Evolutionary conservation across 2,888 invertebrate genomes (phyloP), one percentile per base, ranked within the genome.

Genomic region (Tubulanus polymorphus): DNA sequence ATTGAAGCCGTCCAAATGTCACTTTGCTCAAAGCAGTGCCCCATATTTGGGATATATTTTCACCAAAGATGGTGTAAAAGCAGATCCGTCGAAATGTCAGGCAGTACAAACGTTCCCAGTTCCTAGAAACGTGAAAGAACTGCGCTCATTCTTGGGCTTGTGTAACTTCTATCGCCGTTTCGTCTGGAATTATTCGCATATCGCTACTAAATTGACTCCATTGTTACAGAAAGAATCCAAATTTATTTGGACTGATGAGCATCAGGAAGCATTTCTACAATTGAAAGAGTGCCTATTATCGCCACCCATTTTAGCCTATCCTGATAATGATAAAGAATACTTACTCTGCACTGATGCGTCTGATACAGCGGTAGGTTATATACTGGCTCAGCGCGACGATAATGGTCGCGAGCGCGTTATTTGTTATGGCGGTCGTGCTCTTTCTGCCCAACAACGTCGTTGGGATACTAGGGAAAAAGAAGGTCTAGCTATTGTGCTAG

Each of bases 101-200:
- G 53, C 53, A 23, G 53, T 64, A 0, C 25, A 26, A 8, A 20
- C 20, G 8, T 59, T 45, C 29, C 57, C 59, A 3, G 1, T 5
- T 1, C 64, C 62, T 2, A 58, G 56, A 49, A 57, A 18, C n/a
- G 53, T 57, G 15, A 47, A 23, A 18, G 56, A 63, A 35, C 41
- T 41, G 23, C 18, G 41, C 20, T 41, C 41, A 18, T 65, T 61
- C 45, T 35, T 61, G 15, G 63, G 64, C 2, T 41, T 63, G 6
- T 61, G 59, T 41, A 75, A 77, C 63, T 79, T 74, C 63, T 78
- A 78, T 57, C 63, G 70, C 3, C 67, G 67, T 51, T 80, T 79
- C 64, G 60, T 76, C 0, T 63, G 67, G 15, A 65, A 68, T 27
- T 60, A 73, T 10, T 54, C 74, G 1, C 37, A 59, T 3, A 64